Base-by-base conservation (phyloP, 1,140 invertebrate genomes). In the Danaus plexippus region DNA sequence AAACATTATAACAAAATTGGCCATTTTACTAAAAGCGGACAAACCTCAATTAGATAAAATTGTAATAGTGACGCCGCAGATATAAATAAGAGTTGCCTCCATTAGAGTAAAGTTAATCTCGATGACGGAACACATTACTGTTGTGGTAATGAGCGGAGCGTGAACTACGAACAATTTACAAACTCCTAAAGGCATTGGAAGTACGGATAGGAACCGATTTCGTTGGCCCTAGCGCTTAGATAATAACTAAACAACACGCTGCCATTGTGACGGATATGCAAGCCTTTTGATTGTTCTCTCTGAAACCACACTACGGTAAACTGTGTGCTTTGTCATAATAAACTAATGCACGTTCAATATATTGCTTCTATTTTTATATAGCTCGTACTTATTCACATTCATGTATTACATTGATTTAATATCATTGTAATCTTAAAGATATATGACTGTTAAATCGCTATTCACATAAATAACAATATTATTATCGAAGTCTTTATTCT, bases 121-220 rank as follows among this genome's bases (percentile, higher is more conserved):
- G 78, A 85, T 86, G 83, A 86, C 80, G 81, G 83, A 86, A 86
- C 81, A 79, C 75, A 83, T 86, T 86, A 77, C 68, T 52, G 64
- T 62, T 54, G 63, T 69, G 47, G 78, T 84, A 84, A 85, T 86
- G 80, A 84, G 77, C 59, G 64, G 71, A 72, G 73, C 80, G 79
- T 82, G 82, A 80, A 80, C 71, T 55, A 67, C 64, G 66, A 73
- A 83, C 77, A 72, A 85, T 83, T 85, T 85, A 77, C 78, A 67
- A 75, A 77, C 69, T 81, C 75, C 80, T 83, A 73, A 73, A 80
- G 80, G 75, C 78, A 71, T 74, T 74, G 70, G 73, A 69, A 73
- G 69, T 66, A 61, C 66, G 58, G 48, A 66, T 59, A 65, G 64
- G 59, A 49, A 61, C 56, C 52, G 66, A 67, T 71, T 66, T 63